phyloP scores from a whole-genome alignment of 2,797 vertebrate genomes.

The Lagocephalus sceleratus region DNA sequence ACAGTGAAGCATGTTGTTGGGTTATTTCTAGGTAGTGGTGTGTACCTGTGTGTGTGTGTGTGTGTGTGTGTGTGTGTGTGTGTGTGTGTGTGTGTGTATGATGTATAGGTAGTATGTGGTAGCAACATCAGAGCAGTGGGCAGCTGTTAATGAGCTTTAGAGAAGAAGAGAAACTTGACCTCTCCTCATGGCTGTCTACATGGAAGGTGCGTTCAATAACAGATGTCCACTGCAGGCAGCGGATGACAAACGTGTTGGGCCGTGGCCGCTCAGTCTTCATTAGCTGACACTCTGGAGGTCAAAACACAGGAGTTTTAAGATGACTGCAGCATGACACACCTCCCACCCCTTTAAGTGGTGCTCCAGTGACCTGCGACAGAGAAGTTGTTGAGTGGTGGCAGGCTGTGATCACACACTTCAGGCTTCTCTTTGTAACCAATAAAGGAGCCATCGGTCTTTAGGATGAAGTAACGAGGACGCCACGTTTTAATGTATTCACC shows the following conservation, averaged over 20 bases:
- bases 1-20: slow-evolving; percentile 19
- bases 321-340: background rate
- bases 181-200: slow-evolving; percentile 87
- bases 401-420: slow-evolving; percentile 80
- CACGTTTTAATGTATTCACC: slow-evolving; percentile 96
- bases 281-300: slow-evolving; percentile 87
- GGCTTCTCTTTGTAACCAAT: slow-evolving; percentile 95
- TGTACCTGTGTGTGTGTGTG: no score
- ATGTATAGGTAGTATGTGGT: no score
- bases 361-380: slow-evolving; percentile 84
- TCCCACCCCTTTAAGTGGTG: background rate
- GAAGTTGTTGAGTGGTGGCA: slow-evolving; percentile 95
- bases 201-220: slow-evolving; percentile 96
- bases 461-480: slow-evolving; percentile 92
- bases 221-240: slow-evolving; percentile 95
- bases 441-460: slow-evolving; percentile 94
- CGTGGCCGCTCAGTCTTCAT: slow-evolving; percentile 93
- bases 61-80: no score
- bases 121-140: no score
- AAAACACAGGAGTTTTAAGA: background rate
- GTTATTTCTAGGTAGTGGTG: no score
- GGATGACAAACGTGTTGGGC: slow-evolving; percentile 93
- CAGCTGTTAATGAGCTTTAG: background rate
- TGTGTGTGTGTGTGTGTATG: no score
- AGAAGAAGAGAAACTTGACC: slow-evolving; percentile 63